A percentile compares a stretch with the other conserved stretches of the same genome.
These are phyloP conservation scores for Bruchidius siliquastri DNA, from an alignment of 2,888 invertebrate genomes.

Conservation along the genomic window DNA sequence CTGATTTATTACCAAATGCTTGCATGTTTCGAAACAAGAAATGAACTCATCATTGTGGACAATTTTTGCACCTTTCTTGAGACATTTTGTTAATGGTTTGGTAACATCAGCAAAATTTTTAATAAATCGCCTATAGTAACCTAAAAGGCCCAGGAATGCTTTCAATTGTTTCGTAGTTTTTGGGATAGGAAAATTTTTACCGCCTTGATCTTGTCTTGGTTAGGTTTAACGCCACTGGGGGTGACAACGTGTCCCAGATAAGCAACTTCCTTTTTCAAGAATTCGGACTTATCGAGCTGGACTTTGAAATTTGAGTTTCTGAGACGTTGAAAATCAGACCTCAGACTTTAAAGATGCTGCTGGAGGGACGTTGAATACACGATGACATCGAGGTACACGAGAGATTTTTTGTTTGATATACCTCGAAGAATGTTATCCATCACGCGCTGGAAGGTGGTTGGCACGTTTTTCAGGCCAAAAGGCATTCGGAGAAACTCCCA, in stretches of 20 bases:
- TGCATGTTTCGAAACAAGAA: constrained; percentile 17
- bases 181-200: constrained; percentile 19
- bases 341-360: constrained; percentile 15
- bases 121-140: constrained; percentile 22
- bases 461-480: constrained; percentile 28
- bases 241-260: constrained; percentile 17
- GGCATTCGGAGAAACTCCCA: constrained; percentile 25
- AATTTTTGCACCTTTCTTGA: constrained; percentile 18
- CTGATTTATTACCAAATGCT: constrained; percentile 17
- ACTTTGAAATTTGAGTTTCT: constrained; percentile 21
- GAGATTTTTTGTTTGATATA: constrained; percentile 19
- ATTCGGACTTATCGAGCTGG: constrained; percentile 22
- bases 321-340: constrained; percentile 15
- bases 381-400: constrained; percentile 27
- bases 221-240: constrained; percentile 10
- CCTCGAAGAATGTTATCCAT: constrained; percentile 25
- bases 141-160: constrained; percentile 19
- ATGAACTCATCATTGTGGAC: constrained; percentile 12
- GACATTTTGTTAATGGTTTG: constrained; percentile 18
- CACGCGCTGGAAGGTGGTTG: constrained; percentile 25
- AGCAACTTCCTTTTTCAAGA: constrained; percentile 18
- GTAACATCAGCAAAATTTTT: constrained; percentile 20
- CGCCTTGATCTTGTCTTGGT: constrained; percentile 12
- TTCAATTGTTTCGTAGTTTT: constrained; percentile 23
- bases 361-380: constrained; percentile 15